Base-by-base conservation (phyloP, 2,797 vertebrate genomes). In the Gymnocypris eckloni region DNA sequence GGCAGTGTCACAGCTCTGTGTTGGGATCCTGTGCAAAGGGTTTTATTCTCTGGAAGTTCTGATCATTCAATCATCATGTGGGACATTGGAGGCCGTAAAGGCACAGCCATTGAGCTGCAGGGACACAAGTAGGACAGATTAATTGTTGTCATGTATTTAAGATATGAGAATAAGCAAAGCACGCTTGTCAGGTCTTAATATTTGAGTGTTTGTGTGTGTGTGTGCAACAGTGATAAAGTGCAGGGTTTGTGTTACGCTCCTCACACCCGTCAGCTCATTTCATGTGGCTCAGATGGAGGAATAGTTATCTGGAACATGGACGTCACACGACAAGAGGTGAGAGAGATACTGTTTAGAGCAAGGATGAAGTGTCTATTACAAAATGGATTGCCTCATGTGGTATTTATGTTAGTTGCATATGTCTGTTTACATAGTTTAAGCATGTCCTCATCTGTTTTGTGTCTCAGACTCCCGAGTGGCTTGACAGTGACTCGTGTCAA, bases 291-390 rank as follows among this genome's bases (percentile, higher is more conserved):
- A 0, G 98, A 99, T 0, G 98, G 98, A 41, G 95, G 96, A 88
- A 98, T 99, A 2, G 98, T 99, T 0, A 94, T 99, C 92, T 99
- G 98, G 98, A 99, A 99, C 94, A 99, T 99, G 98, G 98, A 99
- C 28, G 97, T 99, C 56, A 96, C 97, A 48, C 94, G 98, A 89
- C 98, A 99, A 92, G 98, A 99, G 98, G 98, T 99, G 85, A 92
- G 87, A 20, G 28, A 52, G 33, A 72, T 43, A 28, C 59, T 64
- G 11, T 64, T 52, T 13, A 25, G 37, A 50, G 50, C n/a, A 22
- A 59, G 20, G 28, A 10, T 70, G 13, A 45, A 33, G 70, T 4
- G 6, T 70, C 22, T 54, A 25, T 12, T 7, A 70, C 33, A 25
- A 54, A 70, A 16, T 22, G 8, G 33, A 61, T n/a, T 20, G 18